phyloP scores from a whole-genome alignment of 2,797 vertebrate genomes.

The Ara ararauna region DNA sequence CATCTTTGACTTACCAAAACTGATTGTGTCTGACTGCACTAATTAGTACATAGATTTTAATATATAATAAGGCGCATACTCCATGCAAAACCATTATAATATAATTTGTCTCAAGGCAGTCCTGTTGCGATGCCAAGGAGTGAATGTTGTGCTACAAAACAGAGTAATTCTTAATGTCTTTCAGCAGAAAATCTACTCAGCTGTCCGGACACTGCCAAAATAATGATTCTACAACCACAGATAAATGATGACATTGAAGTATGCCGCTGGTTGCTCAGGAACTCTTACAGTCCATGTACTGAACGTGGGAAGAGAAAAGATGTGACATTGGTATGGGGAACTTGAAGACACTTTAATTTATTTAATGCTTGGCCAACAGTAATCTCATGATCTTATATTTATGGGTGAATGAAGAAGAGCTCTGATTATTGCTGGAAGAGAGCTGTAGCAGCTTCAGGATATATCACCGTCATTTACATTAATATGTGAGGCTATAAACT shows the following conservation, averaged over 20 bases:
- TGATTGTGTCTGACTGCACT: neutral
- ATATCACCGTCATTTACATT: rapidly evolving
- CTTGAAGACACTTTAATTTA: neutral
- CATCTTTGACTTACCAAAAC: neutral
- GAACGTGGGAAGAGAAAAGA: neutral
- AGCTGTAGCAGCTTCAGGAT: neutral
- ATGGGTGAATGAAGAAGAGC: neutral
- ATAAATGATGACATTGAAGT: rapidly evolving
- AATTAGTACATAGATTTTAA: neutral
- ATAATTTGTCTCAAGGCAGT: neutral
- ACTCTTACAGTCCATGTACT: rapidly evolving
- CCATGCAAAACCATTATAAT: neutral
- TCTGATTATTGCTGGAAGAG: neutral
- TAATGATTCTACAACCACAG: neutral
- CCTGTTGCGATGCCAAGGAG: neutral
- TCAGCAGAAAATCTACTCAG: neutral
- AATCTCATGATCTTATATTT: neutral
- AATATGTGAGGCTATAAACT: neutral
- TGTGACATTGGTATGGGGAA: neutral
- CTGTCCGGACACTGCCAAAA: neutral
- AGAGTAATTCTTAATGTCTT: neutral
- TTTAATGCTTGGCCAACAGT: neutral
- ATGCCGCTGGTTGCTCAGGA: neutral
- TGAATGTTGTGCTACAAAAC: neutral
- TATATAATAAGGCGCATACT: neutral